phyloP scores from a whole-genome alignment of 1,140 invertebrate genomes.

The Vanessa tameamea region DNA sequence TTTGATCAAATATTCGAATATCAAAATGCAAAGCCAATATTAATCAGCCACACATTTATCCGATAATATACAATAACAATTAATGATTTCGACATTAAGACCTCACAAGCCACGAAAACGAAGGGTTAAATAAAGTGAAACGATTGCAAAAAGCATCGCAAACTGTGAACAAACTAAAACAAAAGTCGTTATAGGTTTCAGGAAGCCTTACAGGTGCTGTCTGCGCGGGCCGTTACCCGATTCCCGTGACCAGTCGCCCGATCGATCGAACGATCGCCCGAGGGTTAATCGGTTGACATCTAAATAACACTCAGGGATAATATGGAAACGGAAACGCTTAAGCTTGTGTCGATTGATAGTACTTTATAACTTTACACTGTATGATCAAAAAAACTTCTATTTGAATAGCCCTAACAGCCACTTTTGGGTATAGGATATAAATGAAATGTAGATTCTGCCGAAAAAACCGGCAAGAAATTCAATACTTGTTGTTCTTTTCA shows the following conservation, averaged over 20 bases:
- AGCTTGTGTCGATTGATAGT: not conserved
- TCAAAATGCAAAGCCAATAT: too few relatives aligned
- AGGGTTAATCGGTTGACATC: constrained; percentile 23
- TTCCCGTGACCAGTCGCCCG: constrained; percentile 40
- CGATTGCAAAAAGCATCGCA: constrained; percentile 37
- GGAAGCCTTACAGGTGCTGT: constrained; percentile 66
- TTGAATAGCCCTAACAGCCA: too few relatives aligned
- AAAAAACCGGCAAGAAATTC: too few relatives aligned
- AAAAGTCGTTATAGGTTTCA: constrained; percentile 57
- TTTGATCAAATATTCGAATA: too few relatives aligned
- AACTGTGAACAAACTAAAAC: constrained; percentile 53
- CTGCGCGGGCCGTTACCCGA: constrained; percentile 47
- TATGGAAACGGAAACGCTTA: constrained; percentile 25
- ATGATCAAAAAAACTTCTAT: too few relatives aligned
- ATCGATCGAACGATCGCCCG: constrained; percentile 31
- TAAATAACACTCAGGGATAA: constrained; percentile 21
- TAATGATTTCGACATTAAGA: not conserved
- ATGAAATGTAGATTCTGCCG: too few relatives aligned
- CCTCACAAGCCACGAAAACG: constrained; percentile 6
- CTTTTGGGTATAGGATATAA: too few relatives aligned
- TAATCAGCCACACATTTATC: not conserved
- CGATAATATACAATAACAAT: not conserved
- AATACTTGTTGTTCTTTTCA: too few relatives aligned
- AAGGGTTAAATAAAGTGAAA: constrained; percentile 31
- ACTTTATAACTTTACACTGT: not conserved